Conservation (phyloP, 2,888 invertebrate species). For the Salticus scenicus region DNA sequence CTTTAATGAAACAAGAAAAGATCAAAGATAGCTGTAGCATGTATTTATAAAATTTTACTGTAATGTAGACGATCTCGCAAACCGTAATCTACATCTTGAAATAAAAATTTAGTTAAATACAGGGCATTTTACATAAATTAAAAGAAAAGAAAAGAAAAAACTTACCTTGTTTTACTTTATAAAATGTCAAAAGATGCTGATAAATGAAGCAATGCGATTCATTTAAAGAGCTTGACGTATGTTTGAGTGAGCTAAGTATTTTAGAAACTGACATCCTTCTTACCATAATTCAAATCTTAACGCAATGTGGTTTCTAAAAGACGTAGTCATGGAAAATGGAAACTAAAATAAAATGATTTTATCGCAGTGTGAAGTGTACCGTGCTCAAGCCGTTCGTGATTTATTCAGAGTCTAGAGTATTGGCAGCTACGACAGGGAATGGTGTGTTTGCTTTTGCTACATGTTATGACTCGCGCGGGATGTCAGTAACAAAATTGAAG, state of each 20-base stretch:
- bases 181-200: no score
- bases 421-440: constrained; percentile 29
- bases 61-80: no score
- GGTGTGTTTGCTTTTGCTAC: constrained; percentile 45
- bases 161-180: no score
- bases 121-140: no score
- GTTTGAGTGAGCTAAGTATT: not conserved
- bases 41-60: no score
- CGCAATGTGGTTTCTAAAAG: constrained; percentile 11
- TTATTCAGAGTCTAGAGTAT: constrained; percentile 38
- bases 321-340: not conserved
- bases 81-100: no score
- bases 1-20: no score
- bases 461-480: constrained; percentile 60
- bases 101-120: no score
- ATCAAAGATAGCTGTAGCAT: no score
- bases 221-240: no score
- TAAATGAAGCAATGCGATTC: no score
- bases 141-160: no score
- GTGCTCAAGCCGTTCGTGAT: constrained; percentile 31
- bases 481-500: constrained; percentile 69
- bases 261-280: not conserved
- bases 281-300: constrained; percentile 13
- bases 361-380: constrained; percentile 26
- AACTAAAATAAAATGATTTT: constrained; percentile 43